Evolutionary conservation across 2,888 invertebrate genomes (phyloP), one percentile per base, ranked within the genome.

Genomic region (Drosophila anomalipes): DNA sequence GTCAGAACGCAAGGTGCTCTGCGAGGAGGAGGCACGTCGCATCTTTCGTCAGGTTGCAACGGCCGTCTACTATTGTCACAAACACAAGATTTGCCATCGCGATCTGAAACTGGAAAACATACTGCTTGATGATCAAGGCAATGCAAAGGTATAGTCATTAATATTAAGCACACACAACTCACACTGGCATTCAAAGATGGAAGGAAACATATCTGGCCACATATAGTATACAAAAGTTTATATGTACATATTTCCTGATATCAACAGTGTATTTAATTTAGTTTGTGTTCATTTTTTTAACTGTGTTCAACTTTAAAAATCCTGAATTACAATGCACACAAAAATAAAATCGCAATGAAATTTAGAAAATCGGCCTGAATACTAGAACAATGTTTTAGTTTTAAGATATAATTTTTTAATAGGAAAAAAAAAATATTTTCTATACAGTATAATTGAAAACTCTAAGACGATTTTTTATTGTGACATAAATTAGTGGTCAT

Each of bases 41-140:
- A 97, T 99, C 94, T 99, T 99, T 94, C 95, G 99, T 74, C 99
- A 99, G 94, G 98, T 99, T 90, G 97, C 98, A 35, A 98, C 98
- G 56, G 99, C 99, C 82, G 97, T 98, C 77, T 98, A 98, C 94
- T 99, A 99, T 94, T 98, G 99, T 94, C 99, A 99, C 95, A 98
- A 98, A 95, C 98, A 98, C 94, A 98, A 98, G 94, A 98, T 99
- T 91, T 99, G 98, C 94, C 98, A 99, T 94, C 95, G 98, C 90
- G 98, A 99, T 95, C 95, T 99, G 91, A 99, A 99, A 94, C 94
- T 99, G 91, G 98, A 99, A 94, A 99, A 99, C 94, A 98, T 99
- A 91, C 94, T 99, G 82, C 94, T 99, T 83, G 98, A 99, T 93
- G 97, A 97, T 93, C 95, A 97, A 89, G 97, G 98, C 86, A 98